Evolutionary conservation across 2,888 invertebrate genomes (phyloP).

Genomic region (Nymphalis urticae): DNA sequence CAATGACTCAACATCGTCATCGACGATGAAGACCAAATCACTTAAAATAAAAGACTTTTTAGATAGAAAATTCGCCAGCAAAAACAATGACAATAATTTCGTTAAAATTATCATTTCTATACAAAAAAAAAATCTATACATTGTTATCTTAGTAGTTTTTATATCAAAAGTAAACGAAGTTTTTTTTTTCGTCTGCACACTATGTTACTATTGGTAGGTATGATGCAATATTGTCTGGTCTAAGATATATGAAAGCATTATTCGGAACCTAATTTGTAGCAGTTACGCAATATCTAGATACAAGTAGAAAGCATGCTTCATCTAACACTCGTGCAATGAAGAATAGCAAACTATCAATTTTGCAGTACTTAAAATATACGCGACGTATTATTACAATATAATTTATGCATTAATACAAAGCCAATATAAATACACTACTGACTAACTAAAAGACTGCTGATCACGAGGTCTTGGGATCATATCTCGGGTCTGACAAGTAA

Average conservation of each 20-base stretch:
- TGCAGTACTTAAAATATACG: slow-evolving; percentile 19
- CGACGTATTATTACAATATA: slow-evolving; percentile 4
- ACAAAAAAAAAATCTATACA: not conserved
- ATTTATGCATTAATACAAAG: too few species aligned
- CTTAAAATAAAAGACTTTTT: not conserved
- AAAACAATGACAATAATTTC: too few species aligned
- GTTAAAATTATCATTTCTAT: not conserved
- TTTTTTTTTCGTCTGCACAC: too few species aligned
- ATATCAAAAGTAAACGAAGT: too few species aligned
- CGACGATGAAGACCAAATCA: not conserved
- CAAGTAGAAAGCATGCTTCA: slow-evolving; percentile 26
- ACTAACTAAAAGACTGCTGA: too few species aligned
- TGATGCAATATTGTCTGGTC: slow-evolving; percentile 7
- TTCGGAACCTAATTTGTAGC: slow-evolving; percentile 30
- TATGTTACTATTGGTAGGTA: slow-evolving; percentile 21
- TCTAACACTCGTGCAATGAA: slow-evolving; percentile 25
- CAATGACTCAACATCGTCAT: slow-evolving; percentile 53
- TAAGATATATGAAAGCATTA: slow-evolving; percentile 17
- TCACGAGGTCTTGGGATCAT: too few species aligned
- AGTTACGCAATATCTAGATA: slow-evolving; percentile 30
- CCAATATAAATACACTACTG: too few species aligned
- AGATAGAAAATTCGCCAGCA: not conserved
- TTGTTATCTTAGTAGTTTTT: not conserved
- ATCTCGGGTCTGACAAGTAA: too few species aligned
- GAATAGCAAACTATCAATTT: slow-evolving; percentile 25